Base-by-base conservation (phyloP, 2,888 invertebrate species). In the Drosophila algonquin region DNA sequence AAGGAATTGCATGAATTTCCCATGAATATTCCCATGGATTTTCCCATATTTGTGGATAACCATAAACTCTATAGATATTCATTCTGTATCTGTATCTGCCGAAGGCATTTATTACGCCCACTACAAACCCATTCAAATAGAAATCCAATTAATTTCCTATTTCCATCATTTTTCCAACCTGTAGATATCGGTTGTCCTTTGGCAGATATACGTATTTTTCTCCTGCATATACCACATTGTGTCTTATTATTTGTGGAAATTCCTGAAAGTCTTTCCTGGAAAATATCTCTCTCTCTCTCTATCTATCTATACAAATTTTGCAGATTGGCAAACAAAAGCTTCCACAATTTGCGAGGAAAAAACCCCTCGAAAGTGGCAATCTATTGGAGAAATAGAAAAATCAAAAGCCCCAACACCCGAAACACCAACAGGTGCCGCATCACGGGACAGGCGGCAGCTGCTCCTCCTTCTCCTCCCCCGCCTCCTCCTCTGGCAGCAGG, bases 361-460 rank as follows among this genome's bases (percentile, higher is more conserved):
- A 32, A 46, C 44, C 14, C 51, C 51, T 12, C 12, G 6, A 46
- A 18, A 61, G 52, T 61, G 63, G 40, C 61, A 53, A 48, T 45
- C 40, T 46, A 27, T 55, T n/a, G n/a, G 30, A 44, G 54, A 46
- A 62, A 4, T 40, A 40, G 40, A 65, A 75, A 79, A 75, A 79
- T 80, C 79, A 68, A 54, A 69, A 55, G 14, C 40, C 7, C 7
- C 53, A 30, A 30, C 30, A 30, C 18, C 65, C 58, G 8, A 71
- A 40, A n/a, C 40, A n/a, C 40, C 70, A 70, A 70, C 70, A 70
- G 70, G 70, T 70, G 68, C 68, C 46, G n/a, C 47, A n/a, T 6
- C 30, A 58, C 52, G 27, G 10, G 24, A 18, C 47, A 10, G 35
- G 35, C 32, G 14, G 35, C 35, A 35, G 12, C 35, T 5, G 14